Conservation (phyloP, 1,140 invertebrate genomes). For the Nasonia vitripennis region DNA sequence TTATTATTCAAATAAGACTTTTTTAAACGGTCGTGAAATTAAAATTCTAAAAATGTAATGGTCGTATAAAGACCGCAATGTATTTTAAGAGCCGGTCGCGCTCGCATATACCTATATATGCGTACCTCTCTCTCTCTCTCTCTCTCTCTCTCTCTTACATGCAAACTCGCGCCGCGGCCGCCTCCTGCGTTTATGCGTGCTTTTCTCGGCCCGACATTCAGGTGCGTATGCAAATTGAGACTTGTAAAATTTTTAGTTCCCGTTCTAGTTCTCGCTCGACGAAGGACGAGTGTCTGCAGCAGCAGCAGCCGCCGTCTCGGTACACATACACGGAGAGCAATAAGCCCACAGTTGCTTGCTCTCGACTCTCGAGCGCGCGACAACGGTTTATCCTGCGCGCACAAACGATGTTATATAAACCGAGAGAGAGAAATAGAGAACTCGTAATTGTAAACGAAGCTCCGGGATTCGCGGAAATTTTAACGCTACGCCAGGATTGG, state of each 20-base stretch:
- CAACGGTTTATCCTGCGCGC: neutral
- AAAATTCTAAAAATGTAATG: constrained; percentile 38
- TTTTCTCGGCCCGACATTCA: constrained; percentile 20
- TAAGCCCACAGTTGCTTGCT: neutral
- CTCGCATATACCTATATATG: too few relatives aligned
- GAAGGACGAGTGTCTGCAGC: neutral
- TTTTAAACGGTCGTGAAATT: constrained; percentile 37
- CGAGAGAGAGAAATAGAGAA: neutral
- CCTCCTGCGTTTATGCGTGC: neutral
- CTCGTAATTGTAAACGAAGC: constrained; percentile 35
- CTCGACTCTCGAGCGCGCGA: neutral
- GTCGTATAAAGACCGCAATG: constrained; percentile 26
- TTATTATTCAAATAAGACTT: constrained; percentile 28
- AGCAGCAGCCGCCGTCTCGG: neutral
- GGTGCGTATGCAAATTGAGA: constrained; percentile 45
- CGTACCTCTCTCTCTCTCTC: too few relatives aligned
- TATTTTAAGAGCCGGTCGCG: constrained; percentile 20
- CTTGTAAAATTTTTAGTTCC: constrained; percentile 49
- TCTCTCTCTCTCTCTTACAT: too few relatives aligned
- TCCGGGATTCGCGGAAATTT: constrained; percentile 33
- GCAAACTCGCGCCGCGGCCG: too few relatives aligned
- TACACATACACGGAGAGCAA: neutral
- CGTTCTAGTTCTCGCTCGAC: constrained; percentile 17
- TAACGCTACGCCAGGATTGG: constrained; percentile 3
- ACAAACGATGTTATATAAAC: neutral